A percentile compares a stretch with the other conserved stretches of the same genome.
phyloP scores from a whole-genome alignment of 1,140 invertebrate species.

The Choristoneura fumiferana region DNA sequence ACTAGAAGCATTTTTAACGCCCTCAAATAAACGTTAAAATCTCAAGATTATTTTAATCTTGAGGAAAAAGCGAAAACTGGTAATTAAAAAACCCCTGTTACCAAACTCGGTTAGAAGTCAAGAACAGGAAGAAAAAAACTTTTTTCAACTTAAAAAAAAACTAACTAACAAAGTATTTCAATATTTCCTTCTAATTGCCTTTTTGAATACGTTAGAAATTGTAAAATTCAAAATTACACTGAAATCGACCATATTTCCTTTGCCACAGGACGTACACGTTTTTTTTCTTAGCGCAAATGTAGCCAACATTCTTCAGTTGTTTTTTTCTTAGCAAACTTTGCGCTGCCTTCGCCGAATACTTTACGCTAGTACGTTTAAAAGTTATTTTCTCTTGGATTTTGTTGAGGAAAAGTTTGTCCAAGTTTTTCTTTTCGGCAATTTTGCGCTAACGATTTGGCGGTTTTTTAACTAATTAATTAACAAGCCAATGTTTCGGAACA shows the following conservation, averaged over 20 bases:
- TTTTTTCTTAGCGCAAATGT: not conserved
- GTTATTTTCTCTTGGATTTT: not conserved
- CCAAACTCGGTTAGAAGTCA: not conserved
- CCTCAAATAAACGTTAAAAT: too few relatives aligned
- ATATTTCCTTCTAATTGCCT: slow-evolving; percentile 17
- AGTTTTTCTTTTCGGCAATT: slow-evolving; percentile 9
- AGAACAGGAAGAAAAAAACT: slow-evolving; percentile 2
- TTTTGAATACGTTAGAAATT: not conserved
- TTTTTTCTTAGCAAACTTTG: slow-evolving; percentile 14
- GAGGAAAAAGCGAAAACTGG: not conserved
- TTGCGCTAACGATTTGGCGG: not conserved
- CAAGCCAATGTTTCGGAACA: slow-evolving; percentile 11
- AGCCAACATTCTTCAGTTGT: not conserved
- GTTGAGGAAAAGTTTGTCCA: not conserved
- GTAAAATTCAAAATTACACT: not conserved
- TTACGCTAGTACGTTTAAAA: not conserved
- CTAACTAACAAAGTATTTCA: slow-evolving; percentile 8
- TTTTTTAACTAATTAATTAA: slow-evolving; percentile 10
- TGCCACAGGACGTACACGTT: too few relatives aligned
- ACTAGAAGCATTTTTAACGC: too few relatives aligned
- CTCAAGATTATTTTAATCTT: too few relatives aligned
- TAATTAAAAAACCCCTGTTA: slow-evolving; percentile 9
- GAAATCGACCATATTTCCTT: not conserved
- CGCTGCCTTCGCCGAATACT: not conserved
- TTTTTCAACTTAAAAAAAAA: slow-evolving; percentile 1